Base-by-base conservation (phyloP, 2,113 vertebrate genomes). In the Nannobrachium achirus region DNA sequence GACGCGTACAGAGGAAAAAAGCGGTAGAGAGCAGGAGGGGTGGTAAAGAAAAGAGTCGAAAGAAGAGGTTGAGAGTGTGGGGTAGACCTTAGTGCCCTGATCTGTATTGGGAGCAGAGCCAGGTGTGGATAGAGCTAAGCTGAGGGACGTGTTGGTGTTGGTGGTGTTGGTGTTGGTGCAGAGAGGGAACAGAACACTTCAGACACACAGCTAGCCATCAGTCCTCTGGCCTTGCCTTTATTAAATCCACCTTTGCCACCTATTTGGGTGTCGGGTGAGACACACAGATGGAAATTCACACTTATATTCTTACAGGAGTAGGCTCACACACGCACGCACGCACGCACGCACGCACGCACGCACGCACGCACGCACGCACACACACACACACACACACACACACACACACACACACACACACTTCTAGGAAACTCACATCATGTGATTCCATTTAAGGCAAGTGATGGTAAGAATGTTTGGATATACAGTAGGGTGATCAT, bases 1-100 rank as follows among this genome's bases (percentile, higher is more conserved):
- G 95, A 95, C 93, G 92, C 93, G 93, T 92, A 92, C 91, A 84
- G 90, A 86, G 91, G 88, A 81, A 92, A 90, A 94, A 92, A 84
- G 83, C 88, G 55, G 56, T 63, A 55, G 61, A 69, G 10, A 62
- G 61, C n/a, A 44, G 74, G 61, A 25, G 25, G 63, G 46, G 60
- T 51, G 40, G 73, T 59, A 65, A 73, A 67, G 60, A 64, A 64
- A 69, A 75, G 73, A 70, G 14, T 3, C 13, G 45, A 48, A 13
- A 48, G n/a, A n/a, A n/a, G 45, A 75, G 56, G 65, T 33, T 61
- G 57, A 69, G 50, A 61, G 45, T 70, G 64, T 73, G 46, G 67
- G 69, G 63, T 72, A 44, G 50, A 71, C 45, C 50, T 69, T 16
- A 14, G 52, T 70, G 85, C 93, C 91, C 91, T 94, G 90, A 95